phyloP scores from a whole-genome alignment of 2,888 invertebrate genomes.

The Helicoverpa assulta region DNA sequence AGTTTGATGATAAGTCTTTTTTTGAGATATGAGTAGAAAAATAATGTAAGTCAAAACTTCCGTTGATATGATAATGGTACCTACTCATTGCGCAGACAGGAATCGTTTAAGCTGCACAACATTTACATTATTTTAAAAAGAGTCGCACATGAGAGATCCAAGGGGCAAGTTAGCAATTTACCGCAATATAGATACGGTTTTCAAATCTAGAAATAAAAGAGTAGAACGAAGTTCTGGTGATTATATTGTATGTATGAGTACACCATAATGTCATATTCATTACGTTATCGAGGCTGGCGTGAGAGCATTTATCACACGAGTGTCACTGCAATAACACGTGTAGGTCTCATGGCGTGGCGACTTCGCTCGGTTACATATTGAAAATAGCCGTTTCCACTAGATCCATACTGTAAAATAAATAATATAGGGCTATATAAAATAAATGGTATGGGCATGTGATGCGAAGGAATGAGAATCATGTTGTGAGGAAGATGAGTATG shows the following conservation, averaged over 20 bases:
- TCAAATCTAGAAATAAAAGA: not conserved
- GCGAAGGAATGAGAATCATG: too few species aligned
- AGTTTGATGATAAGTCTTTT: conserved; percentile 30
- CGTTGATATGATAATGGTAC: conserved; percentile 33
- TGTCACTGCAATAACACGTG: conserved; percentile 21
- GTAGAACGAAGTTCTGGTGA: not conserved
- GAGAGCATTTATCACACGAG: conserved; percentile 7
- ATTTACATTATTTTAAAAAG: conserved; percentile 4
- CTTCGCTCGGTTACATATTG: not conserved
- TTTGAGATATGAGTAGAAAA: conserved; percentile 28
- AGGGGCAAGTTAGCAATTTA: not conserved
- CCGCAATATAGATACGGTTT: not conserved
- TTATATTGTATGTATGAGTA: not conserved
- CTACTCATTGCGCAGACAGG: not conserved
- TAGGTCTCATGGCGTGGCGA: conserved; percentile 3
- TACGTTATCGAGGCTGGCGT: conserved; percentile 17
- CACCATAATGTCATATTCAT: conserved; percentile 16
- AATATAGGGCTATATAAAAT: not conserved
- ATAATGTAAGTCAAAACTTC: conserved; percentile 16
- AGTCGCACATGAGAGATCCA: not conserved
- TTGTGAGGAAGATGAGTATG: too few species aligned
- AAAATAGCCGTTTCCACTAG: not conserved
- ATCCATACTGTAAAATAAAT: not conserved
- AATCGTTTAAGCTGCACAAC: conserved; percentile 19
- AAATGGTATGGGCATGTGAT: not conserved